These are phyloP conservation scores for Sternotherus odoratus DNA, from an alignment of 2,797 vertebrate genomes.

Conservation along the genomic window DNA sequence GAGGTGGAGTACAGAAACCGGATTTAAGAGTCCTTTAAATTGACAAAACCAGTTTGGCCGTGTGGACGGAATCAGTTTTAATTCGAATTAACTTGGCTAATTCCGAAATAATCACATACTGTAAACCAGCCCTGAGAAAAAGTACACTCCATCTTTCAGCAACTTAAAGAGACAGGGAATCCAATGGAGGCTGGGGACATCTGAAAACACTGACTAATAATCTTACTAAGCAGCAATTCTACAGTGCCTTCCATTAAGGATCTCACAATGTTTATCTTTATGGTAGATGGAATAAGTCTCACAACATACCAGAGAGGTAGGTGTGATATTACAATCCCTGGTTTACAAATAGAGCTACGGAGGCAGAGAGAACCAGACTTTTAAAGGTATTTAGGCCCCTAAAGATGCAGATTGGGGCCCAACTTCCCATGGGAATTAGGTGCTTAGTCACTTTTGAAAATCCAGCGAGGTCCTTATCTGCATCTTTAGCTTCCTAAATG, in stretches of 20 bases:
- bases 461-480: background rate
- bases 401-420: background rate
- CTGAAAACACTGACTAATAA: background rate
- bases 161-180: too few relatives aligned
- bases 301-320: background rate
- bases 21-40: too few relatives aligned
- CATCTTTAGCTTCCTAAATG: background rate
- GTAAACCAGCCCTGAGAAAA: too few relatives aligned
- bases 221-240: background rate
- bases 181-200: too few relatives aligned
- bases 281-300: background rate
- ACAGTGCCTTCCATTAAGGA: background rate
- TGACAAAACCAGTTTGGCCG: too few relatives aligned
- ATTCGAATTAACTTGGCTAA: too few relatives aligned
- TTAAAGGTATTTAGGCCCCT: background rate
- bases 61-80: too few relatives aligned
- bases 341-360: background rate
- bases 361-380: background rate
- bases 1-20: too few relatives aligned
- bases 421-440: background rate
- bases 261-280: background rate
- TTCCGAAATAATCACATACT: too few relatives aligned
- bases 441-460: background rate
- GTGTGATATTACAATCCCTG: background rate
- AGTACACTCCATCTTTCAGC: too few relatives aligned